Conservation (phyloP, 2,113 vertebrate genomes). For the Dascyllus trimaculatus region DNA sequence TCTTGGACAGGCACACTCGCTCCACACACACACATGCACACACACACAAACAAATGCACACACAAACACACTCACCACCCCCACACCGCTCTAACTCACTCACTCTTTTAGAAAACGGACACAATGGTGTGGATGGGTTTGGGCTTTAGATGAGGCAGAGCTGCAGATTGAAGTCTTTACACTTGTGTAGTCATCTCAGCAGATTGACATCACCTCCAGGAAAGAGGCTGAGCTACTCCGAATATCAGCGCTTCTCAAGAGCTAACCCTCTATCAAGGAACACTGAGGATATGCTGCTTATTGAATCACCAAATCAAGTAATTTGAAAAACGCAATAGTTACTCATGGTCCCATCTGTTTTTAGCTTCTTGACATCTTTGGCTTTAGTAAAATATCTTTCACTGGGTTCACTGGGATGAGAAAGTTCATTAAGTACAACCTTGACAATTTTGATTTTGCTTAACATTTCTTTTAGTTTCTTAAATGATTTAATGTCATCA, state of each 20-base stretch:
- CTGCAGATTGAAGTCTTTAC: conserved; percentile 61
- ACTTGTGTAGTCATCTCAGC: conserved; percentile 42
- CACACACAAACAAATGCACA: conserved; percentile 14
- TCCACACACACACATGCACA: conserved; percentile 17
- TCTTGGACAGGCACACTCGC: conserved; percentile 70
- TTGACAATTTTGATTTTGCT: too few species aligned
- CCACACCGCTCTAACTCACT: conserved; percentile 37
- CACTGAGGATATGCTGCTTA: conserved; percentile 3
- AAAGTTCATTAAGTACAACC: too few species aligned
- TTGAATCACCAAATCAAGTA: not conserved
- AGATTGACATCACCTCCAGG: conserved; percentile 63
- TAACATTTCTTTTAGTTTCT: too few species aligned
- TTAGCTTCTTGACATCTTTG: not conserved
- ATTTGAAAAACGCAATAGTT: not conserved
- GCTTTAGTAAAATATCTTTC: too few species aligned
- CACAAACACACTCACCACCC: conserved; percentile 27
- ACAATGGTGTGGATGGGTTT: conserved; percentile 69
- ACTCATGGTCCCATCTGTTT: not conserved
- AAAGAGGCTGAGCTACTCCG: conserved; percentile 32
- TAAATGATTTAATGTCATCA: too few species aligned
- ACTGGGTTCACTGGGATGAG: too few species aligned
- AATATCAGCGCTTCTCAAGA: conserved; percentile 17
- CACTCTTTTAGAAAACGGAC: conserved; percentile 66
- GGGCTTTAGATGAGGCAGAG: conserved; percentile 56
- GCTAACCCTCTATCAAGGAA: conserved; percentile 11